Evolutionary conservation across 2,113 vertebrate genomes (phyloP), one percentile per base, ranked within the genome.

Genomic region (Petaurus breviceps): DNA sequence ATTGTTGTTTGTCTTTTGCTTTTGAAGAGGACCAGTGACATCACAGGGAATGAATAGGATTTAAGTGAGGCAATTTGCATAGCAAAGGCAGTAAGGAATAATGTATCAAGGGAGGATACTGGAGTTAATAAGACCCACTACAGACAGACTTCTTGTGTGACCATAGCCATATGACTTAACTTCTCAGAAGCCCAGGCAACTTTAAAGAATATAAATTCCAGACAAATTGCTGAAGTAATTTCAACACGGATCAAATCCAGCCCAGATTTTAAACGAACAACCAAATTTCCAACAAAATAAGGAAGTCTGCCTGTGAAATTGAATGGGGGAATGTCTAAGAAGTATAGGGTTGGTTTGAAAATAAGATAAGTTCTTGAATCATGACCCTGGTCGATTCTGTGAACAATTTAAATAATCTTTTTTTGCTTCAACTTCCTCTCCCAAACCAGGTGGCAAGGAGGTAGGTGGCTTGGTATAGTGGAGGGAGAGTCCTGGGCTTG

Each of bases 341-440:
- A 89, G 89, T 23, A n/a, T 26, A 93, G 91, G 90, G n/a, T 6
- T 91, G 50, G 24, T 12, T 49, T 90, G 24, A 90, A 91, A 91
- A 55, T 90, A 50, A 90, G 46, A 57, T 92, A 10, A 92, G 84
- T 94, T 94, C 55, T 93, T 95, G 54, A 91, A 94, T 92, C 28
- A 28, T 95, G 51, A 68, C 54, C 9, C 90, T 89, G 91, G 94
- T 24, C 49, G 6, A 53, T 0, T 31, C 0, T 94, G 91, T 93
- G 50, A 92, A 51, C 10, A 84, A 6, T 89, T 51, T 52, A 43
- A 28, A 46, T 94, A 91, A 31, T 37, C 10, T 28, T 1, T 93
- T 49, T 94, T 52, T 93, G 28, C 9, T 51, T 53, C n/a, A 94
- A 10, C 57, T 96, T 51, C 52, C 7, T 53, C 91, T 93, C 51